Base-by-base conservation (phyloP, 2,113 vertebrate genomes). In the Natator depressus region DNA sequence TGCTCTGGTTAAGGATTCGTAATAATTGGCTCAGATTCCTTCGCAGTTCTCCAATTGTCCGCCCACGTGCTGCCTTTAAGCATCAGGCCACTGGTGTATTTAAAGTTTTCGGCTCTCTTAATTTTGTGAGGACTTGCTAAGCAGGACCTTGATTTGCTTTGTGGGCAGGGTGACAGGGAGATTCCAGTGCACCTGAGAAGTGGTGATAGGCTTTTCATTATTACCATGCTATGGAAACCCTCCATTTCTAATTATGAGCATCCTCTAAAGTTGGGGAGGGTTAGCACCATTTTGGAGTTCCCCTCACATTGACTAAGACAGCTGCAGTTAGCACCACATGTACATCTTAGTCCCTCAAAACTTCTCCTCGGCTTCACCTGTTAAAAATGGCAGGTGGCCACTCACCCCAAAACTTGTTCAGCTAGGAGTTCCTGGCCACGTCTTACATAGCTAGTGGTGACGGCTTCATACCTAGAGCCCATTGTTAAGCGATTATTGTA, bases 1-100 rank as follows among this genome's bases (percentile, higher is more conserved):
- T 42, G 80, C 94, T 97, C 78, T 75, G 92, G 82, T 80, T 96
- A 47, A 93, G 35, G 29, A 78, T 92, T 82, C 27, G n/a, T 89
- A 84, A 94, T 94, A 80, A 90, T 69, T 90, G 94, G 79, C 90
- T 96, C 11, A 4, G 78, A 5, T 47, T 76, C 49, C 38, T 19
- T 82, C 1, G 91, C 12, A 42, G 17, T 4, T 96, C 94, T 96
- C 87, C 85, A 93, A 92, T 53, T 90, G 6, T 93, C 97, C 90
- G 87, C 94, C 96, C 90, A 53, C 54, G 59, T 91, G 82, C 85
- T 97, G 90, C 51, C 50, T 80, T 51, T 49, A 86, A 90, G 79
- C 88, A 59, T 95, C 57, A 78, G 25, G 62, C 82, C 47, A 19
- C 81, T 51, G 46, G 38, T 65, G 76, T 88, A 87, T 87, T 76